Base-by-base conservation (phyloP, 2,797 vertebrate genomes). In the Glyptemys insculpta region DNA sequence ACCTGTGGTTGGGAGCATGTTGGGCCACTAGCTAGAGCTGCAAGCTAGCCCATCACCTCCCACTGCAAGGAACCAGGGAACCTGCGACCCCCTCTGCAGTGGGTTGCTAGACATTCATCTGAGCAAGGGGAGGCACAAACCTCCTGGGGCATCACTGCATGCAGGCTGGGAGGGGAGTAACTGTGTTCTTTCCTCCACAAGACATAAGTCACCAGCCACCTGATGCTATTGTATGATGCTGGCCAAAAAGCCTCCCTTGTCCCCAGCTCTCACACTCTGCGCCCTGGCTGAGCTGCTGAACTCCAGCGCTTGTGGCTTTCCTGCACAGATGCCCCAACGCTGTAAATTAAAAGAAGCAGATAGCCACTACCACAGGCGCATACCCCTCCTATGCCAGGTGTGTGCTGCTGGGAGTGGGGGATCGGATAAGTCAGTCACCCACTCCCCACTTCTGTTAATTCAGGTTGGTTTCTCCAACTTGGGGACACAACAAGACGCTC, bases 151-250 rank as follows among this genome's bases (percentile, higher is more conserved):
- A 49, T 9, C 14, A 15, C 50, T 81, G 1, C 10, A 5, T 34
- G 50, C 50, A 19, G 47, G 18, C 16, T 76, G 41, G 23, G 23
- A 78, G 44, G 74, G 12, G 27, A 27, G 50, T n/a, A 53, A 37
- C 31, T 9, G 6, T 52, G 4, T 6, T 23, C 79, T n/a, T 37
- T 54, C 34, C 52, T 50, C 34, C 23, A 5, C 50, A 11, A 49
- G 27, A 14, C 44, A 16, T 14, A 27, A 47, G 74, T 47, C 31
- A 37, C 44, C 89, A 83, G 79, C 18, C 54, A 57, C 12, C 8
- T 4, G 21, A 14, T 3, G 2, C 37, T 31, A 4, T 41, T 5
- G 0, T 31, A 68, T 68, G 8, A n/a, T 68, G 4, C n/a, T 21
- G 62, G 18, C 34, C 62, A 68, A 21, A 21, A 18, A 10, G 31